phyloP scores from a whole-genome alignment of 2,888 invertebrate genomes.

The Seira sanloemensis region DNA sequence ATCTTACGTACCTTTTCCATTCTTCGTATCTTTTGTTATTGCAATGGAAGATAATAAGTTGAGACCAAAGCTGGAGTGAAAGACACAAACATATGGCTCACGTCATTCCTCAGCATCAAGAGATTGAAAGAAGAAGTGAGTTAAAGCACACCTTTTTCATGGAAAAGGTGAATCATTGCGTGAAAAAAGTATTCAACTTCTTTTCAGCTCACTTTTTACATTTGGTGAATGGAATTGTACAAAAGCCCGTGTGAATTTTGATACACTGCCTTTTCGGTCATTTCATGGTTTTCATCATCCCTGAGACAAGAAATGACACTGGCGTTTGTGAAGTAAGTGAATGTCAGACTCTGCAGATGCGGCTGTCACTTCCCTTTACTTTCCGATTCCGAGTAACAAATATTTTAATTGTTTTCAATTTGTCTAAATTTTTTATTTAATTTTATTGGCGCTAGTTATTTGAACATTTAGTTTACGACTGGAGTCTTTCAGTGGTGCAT shows the following conservation, averaged over 20 bases:
- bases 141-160: neutral
- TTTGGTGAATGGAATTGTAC: constrained; percentile 5
- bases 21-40: neutral
- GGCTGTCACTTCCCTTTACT: no score
- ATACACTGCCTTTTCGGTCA: constrained; percentile 36
- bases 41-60: neutral
- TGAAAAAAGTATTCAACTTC: neutral
- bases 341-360: no score
- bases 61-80: neutral
- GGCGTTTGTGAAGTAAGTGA: no score
- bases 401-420: no score
- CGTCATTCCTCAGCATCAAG: neutral
- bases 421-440: no score
- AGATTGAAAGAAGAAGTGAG: constrained; percentile 3
- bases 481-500: no score
- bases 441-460: no score
- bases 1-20: neutral
- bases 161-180: constrained; percentile 28
- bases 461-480: no score
- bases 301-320: no score
- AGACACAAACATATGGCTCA: constrained; percentile 3
- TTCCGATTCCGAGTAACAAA: no score
- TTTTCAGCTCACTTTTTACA: neutral
- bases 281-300: constrained; percentile 47
- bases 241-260: constrained; percentile 5